These are phyloP conservation scores for Mya arenaria DNA, from an alignment of 1,140 invertebrate genomes.

Conservation along the genomic window DNA sequence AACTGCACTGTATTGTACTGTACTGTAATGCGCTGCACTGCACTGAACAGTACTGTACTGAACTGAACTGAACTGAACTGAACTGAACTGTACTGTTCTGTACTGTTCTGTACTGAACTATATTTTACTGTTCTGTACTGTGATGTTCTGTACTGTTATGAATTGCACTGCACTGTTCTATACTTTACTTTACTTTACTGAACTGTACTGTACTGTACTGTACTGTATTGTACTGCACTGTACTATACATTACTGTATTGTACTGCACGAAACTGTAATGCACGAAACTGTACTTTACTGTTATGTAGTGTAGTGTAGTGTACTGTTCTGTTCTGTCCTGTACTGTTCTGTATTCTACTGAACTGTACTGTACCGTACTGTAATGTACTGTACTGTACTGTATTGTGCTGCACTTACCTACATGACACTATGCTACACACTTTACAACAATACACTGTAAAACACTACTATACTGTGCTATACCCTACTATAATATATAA, in stretches of 20 bases:
- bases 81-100: constrained; percentile 19
- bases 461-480: not conserved
- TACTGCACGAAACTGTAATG: constrained; percentile 27
- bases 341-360: constrained; percentile 11
- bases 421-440: not conserved
- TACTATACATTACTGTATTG: constrained; percentile 16
- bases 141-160: constrained; percentile 1
- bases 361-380: constrained; percentile 17
- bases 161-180: not conserved
- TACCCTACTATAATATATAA: not conserved
- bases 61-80: constrained; percentile 21
- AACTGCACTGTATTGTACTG: constrained; percentile 4
- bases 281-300: not conserved
- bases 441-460: not conserved
- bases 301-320: constrained; percentile 4
- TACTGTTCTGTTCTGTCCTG: not conserved
- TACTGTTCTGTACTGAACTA: constrained; percentile 11
- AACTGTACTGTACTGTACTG: not conserved
- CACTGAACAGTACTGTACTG: not conserved
- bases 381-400: constrained; percentile 17
- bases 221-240: constrained; percentile 17
- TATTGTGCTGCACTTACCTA: constrained; percentile 14
- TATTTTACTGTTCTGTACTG: constrained; percentile 9
- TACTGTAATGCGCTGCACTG: not conserved
- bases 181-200: not conserved